Conservation (phyloP, 1,140 invertebrate genomes). For the Habropoda laboriosa region DNA sequence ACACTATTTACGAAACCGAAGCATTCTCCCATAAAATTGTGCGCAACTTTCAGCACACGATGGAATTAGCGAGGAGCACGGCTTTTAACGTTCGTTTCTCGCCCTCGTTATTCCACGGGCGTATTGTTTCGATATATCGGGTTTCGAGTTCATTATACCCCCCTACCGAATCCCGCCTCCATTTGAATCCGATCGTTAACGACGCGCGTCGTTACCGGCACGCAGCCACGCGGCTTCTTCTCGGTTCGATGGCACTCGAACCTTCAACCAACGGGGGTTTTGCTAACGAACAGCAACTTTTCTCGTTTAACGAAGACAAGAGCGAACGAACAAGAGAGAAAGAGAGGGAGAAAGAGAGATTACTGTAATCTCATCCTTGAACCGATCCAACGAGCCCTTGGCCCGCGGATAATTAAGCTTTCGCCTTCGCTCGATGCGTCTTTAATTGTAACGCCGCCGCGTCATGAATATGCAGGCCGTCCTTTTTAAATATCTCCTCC, state of each 20-base stretch:
- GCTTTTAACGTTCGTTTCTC: background rate
- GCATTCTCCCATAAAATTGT: no score
- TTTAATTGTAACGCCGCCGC: slow-evolving; percentile 48
- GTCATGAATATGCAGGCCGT: slow-evolving; percentile 64
- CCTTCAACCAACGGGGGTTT: background rate
- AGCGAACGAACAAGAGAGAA: slow-evolving; percentile 2
- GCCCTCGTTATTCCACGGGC: background rate
- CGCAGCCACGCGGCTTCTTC: slow-evolving; percentile 37
- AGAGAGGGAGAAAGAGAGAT: slow-evolving; percentile 18
- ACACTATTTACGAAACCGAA: no score
- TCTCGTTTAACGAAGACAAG: slow-evolving; percentile 60
- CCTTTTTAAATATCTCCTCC: slow-evolving; percentile 53
- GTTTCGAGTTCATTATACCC: slow-evolving; percentile 43
- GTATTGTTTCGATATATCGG: slow-evolving; percentile 41
- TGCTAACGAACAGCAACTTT: slow-evolving; percentile 62
- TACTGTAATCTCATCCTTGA: slow-evolving; percentile 47
- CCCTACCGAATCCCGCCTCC: background rate
- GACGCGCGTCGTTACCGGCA: slow-evolving; percentile 48
- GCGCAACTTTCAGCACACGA: no score
- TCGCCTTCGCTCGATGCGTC: slow-evolving; percentile 53
- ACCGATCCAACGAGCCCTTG: slow-evolving; percentile 30
- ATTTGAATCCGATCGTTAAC: slow-evolving; percentile 41
- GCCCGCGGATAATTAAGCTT: slow-evolving; percentile 64
- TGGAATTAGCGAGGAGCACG: background rate
- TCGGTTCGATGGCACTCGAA: slow-evolving; percentile 51